A percentile compares a stretch with the other conserved stretches of the same genome.
These are phyloP conservation scores for Poeciliopsis retropinna DNA, from an alignment of 2,113 vertebrate species.

Conservation along the genomic window DNA sequence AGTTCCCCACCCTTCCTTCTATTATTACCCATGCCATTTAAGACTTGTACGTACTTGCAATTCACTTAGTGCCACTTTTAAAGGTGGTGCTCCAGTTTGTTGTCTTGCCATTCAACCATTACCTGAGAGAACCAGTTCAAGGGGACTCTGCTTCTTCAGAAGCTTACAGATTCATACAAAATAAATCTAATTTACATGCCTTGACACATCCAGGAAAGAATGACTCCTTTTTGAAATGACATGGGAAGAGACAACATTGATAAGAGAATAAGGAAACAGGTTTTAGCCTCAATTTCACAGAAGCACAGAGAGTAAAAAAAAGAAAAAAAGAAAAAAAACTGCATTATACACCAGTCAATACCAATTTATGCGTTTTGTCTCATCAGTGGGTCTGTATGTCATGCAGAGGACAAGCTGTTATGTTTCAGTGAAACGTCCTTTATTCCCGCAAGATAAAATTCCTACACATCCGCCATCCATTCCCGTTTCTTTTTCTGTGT, in stretches of 20 bases:
- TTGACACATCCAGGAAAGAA: slow-evolving; percentile 46
- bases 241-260: slow-evolving; percentile 51
- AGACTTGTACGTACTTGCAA: slow-evolving; percentile 73
- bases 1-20: slow-evolving; percentile 14
- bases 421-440: slow-evolving; percentile 47
- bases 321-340: slow-evolving; percentile 53
- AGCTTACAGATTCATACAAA: slow-evolving; percentile 51
- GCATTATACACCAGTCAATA: slow-evolving; percentile 48
- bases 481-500: slow-evolving; percentile 33
- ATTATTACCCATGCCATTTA: slow-evolving; percentile 67
- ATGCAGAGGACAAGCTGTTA: slow-evolving; percentile 58
- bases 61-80: slow-evolving; percentile 73
- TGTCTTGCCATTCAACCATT: slow-evolving; percentile 24
- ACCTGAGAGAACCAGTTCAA: slow-evolving; percentile 39
- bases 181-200: slow-evolving; percentile 59
- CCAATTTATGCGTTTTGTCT: slow-evolving; percentile 50
- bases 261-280: slow-evolving; percentile 54
- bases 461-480: slow-evolving; percentile 43
- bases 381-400: slow-evolving; percentile 37
- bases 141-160: slow-evolving; percentile 20
- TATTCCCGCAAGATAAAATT: slow-evolving; percentile 52
- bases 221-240: slow-evolving; percentile 55
- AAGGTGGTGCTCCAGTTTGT: slow-evolving; percentile 50
- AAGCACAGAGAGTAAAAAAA: slow-evolving; percentile 57
- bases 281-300: slow-evolving; percentile 57